Base-by-base conservation (phyloP, 2,888 invertebrate species). In the Zygaena filipendulae region DNA sequence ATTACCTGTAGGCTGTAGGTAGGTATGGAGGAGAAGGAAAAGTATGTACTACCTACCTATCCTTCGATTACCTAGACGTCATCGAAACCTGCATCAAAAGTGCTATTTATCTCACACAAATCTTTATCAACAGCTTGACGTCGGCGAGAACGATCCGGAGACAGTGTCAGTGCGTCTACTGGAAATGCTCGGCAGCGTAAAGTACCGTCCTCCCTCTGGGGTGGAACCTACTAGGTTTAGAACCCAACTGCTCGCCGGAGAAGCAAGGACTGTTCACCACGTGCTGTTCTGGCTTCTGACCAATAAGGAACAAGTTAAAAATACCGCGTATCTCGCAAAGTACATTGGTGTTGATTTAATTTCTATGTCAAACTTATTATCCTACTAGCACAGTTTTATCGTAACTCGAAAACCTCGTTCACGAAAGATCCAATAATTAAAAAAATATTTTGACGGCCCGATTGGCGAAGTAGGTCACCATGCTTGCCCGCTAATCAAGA, bases 291-390 rank as follows among this genome's bases (percentile, higher is more conserved):
- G 93, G 92, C 77, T 94, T 5, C 79, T 95, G 11, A 82, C 83
- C 8, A 87, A 89, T 43, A 82, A 87, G 32, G 85, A 87, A 2
- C 86, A 90, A 40, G 85, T 91, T 13, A 87, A 87, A 54, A 91
- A 92, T 47, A 82, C 94, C 28, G 91, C 92, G 0, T 95, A 95
- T 68, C 81, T 95, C 27, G 90, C 93, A n/a, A 85, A 82, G 77
- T 87, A 59, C 40, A 58, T 53, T 16, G 16, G 4, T 6, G 5
- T 7, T 16, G 16, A 16, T n/a, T n/a, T n/a, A n/a, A n/a, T n/a
- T 13, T 11, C 30, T 21, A 16, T 12, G 39, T 42, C n/a, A n/a
- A n/a, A n/a, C n/a, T n/a, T n/a, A n/a, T n/a, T n/a, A n/a, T n/a
- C n/a, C n/a, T n/a, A n/a, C n/a, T n/a, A n/a, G n/a, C n/a, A n/a